Conservation (phyloP, 2,113 vertebrate species). For the Vulpes ferrilata region DNA sequence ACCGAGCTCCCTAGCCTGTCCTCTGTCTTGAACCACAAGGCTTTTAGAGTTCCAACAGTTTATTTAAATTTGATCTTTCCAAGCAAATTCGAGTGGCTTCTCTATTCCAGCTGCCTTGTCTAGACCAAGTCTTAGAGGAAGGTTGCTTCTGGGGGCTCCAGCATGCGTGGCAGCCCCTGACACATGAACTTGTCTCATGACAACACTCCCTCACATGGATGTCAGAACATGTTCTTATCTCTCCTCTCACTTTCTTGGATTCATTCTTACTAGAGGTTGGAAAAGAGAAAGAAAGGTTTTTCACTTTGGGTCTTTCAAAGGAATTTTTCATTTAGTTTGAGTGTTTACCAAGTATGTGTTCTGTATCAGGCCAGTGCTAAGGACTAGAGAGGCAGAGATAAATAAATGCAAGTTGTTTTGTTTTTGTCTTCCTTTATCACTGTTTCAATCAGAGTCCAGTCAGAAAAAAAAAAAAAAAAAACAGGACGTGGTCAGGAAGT, state of each 20-base stretch:
- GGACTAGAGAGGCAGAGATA: neutral
- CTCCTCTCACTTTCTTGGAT: neutral
- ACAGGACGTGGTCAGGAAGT: neutral
- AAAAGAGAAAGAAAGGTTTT: neutral
- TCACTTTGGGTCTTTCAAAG: neutral
- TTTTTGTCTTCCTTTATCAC: neutral
- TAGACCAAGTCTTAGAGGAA: slow-evolving; percentile 69
- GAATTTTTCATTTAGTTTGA: neutral
- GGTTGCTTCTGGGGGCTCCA: slow-evolving; percentile 60
- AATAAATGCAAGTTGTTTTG: neutral
- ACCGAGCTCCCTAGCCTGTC: neutral
- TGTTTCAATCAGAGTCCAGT: neutral
- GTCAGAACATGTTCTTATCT: neutral
- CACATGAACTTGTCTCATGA: neutral
- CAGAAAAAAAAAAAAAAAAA: neutral
- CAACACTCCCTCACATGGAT: neutral
- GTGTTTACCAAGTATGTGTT: neutral
- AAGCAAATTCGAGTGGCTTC: slow-evolving; percentile 81
- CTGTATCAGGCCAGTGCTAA: neutral
- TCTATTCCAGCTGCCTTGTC: slow-evolving; percentile 69
- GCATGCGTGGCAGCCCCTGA: slow-evolving; percentile 31
- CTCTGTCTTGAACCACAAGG: slow-evolving; percentile 61
- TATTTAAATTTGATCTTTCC: slow-evolving; percentile 80
- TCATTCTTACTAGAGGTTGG: neutral
- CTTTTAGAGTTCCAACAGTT: slow-evolving; percentile 44